Conservation (phyloP, 2,113 vertebrate genomes). For the Sarotherodon lohbergeri region DNA sequence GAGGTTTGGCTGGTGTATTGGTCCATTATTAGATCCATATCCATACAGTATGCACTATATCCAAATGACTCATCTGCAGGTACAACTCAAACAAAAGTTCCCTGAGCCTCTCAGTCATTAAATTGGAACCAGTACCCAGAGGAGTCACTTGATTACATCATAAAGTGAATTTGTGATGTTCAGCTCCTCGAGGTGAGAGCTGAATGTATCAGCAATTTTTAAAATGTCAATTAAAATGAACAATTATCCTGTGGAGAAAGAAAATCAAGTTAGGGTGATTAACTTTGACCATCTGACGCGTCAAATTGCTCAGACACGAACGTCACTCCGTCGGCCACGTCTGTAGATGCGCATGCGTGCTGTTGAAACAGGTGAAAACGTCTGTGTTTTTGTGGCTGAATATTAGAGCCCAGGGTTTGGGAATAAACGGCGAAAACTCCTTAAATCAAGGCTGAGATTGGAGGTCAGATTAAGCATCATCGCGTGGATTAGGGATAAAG, state of each 20-base stretch:
- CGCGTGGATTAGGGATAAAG: not conserved
- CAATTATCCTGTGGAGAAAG: not conserved
- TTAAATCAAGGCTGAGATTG: not conserved
- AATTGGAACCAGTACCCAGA: not conserved
- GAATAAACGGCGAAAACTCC: not conserved
- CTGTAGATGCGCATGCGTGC: slow-evolving; percentile 34
- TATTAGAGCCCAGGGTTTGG: not conserved
- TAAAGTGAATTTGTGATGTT: not conserved
- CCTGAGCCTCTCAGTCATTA: not conserved
- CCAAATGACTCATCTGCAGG: not conserved
- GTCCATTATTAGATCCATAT: not conserved
- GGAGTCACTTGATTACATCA: not conserved
- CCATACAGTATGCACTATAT: not conserved
- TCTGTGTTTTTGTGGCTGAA: not conserved
- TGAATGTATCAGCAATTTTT: not conserved
- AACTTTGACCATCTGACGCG: not conserved
- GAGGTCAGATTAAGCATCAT: not conserved
- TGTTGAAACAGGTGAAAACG: slow-evolving; percentile 15
- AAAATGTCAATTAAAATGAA: not conserved
- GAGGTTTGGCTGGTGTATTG: not conserved
- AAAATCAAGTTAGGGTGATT: not conserved
- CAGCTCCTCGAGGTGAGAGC: not conserved
- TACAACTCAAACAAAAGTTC: not conserved
- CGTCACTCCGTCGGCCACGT: slow-evolving; percentile 20
- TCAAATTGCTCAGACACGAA: not conserved